These are phyloP conservation scores for Lepidocyrtoides sp. DNA, from an alignment of 2,888 invertebrate species.

Conservation along the genomic window DNA sequence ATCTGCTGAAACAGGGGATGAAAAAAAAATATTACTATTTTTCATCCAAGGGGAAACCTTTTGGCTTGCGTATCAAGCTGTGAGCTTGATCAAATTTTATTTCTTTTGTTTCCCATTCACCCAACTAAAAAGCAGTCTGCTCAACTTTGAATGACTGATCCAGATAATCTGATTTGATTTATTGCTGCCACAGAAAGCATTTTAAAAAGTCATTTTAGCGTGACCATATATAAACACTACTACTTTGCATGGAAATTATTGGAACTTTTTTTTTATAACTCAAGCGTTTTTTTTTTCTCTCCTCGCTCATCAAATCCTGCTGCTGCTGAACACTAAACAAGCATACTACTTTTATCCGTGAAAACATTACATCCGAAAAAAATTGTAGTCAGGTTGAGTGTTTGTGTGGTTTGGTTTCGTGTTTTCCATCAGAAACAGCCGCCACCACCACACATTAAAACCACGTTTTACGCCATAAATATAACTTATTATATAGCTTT, in stretches of 20 bases:
- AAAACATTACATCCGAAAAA: background rate
- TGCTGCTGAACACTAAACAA: background rate
- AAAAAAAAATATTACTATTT: background rate
- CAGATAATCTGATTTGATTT: constrained; percentile 36
- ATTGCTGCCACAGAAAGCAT: background rate
- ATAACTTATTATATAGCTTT: background rate
- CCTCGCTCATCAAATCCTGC: background rate
- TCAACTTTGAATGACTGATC: constrained; percentile 26
- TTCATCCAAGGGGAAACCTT: background rate
- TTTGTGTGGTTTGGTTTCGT: background rate
- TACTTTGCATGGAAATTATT: background rate
- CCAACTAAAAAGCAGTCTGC: background rate
- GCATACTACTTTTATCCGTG: constrained; percentile 19
- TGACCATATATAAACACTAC: background rate
- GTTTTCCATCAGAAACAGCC: background rate
- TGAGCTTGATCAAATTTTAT: constrained; percentile 22
- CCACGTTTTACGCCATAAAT: constrained; percentile 8
- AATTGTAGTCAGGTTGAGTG: background rate
- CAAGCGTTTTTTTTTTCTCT: background rate
- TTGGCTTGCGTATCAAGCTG: constrained; percentile 3
- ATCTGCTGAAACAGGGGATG: background rate
- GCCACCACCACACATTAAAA: constrained; percentile 6
- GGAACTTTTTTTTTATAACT: background rate
- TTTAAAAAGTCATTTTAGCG: constrained; percentile 8
- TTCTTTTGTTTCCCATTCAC: background rate